Conservation (phyloP, 2,797 vertebrate species). For the Channallabes apus region DNA sequence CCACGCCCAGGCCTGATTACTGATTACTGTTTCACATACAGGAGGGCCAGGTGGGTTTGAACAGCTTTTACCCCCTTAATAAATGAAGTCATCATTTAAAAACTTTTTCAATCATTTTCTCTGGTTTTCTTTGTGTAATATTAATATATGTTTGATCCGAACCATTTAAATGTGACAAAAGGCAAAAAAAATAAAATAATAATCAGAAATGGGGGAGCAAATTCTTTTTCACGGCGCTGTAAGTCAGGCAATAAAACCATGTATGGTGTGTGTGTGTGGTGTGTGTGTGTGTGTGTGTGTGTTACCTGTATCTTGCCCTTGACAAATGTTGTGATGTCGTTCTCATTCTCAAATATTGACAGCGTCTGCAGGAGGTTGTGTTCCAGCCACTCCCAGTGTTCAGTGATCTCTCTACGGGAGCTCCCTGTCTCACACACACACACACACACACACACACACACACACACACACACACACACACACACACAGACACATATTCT, state of each 20-base stretch:
- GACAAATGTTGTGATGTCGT: slow-evolving; percentile 95
- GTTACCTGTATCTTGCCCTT: slow-evolving; percentile 96
- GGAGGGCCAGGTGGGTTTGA: no score
- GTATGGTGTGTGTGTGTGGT: background rate
- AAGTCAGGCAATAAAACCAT: background rate
- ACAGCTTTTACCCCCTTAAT: no score
- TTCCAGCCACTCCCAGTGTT: slow-evolving; percentile 99
- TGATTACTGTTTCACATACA: no score
- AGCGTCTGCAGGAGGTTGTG: slow-evolving; percentile 95
- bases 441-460: slow-evolving; percentile 30
- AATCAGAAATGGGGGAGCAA: no score
- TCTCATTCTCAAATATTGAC: slow-evolving; percentile 97
- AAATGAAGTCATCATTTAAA: no score
- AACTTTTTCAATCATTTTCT: no score
- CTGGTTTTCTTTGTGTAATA: no score
- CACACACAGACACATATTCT: slow-evolving; percentile 19
- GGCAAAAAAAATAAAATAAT: no score
- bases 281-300: background rate
- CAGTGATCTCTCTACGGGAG: slow-evolving; percentile 93
- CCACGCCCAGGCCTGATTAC: no score
- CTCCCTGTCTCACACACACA: slow-evolving; percentile 75
- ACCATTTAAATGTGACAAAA: no score
- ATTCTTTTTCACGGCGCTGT: no score
- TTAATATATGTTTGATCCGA: no score
- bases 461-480: slow-evolving; percentile 23